phyloP scores from a whole-genome alignment of 2,113 vertebrate species.

The Oreochromis aureus region DNA sequence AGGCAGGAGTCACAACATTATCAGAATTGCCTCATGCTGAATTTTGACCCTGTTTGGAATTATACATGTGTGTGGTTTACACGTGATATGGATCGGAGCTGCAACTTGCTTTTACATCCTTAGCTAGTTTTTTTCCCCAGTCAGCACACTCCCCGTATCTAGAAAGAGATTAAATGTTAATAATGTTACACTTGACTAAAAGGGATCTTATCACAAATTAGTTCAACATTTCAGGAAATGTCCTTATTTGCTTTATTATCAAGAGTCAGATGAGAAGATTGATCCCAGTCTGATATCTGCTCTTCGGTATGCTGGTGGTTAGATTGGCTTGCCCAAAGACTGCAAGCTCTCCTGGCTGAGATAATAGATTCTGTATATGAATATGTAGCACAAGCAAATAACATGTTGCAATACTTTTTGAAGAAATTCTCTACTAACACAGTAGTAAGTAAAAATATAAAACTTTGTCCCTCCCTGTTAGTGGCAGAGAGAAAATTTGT shows the following conservation, averaged over 20 bases:
- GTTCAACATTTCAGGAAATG: neutral
- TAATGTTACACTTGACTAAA: neutral
- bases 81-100: neutral
- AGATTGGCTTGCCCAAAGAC: neutral
- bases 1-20: slow-evolving; percentile 6
- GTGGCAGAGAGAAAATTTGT: neutral
- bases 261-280: neutral
- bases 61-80: neutral
- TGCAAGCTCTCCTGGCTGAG: neutral
- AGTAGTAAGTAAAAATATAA: neutral
- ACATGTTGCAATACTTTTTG: neutral
- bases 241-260: neutral
- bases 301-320: neutral
- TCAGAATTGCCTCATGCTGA: neutral
- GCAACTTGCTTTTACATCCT: neutral
- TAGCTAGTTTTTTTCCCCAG: neutral
- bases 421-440: neutral
- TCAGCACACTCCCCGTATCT: neutral
- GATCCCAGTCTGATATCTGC: neutral
- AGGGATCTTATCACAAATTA: neutral
- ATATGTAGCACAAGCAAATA: neutral
- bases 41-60: slow-evolving; percentile 3
- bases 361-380: neutral
- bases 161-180: neutral
- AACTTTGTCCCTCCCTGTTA: neutral